Percentiles rank a stretch among this genome's conserved stretches.
phyloP scores from a whole-genome alignment of 1,140 invertebrate genomes.

The Brevipalpus yothersi region DNA sequence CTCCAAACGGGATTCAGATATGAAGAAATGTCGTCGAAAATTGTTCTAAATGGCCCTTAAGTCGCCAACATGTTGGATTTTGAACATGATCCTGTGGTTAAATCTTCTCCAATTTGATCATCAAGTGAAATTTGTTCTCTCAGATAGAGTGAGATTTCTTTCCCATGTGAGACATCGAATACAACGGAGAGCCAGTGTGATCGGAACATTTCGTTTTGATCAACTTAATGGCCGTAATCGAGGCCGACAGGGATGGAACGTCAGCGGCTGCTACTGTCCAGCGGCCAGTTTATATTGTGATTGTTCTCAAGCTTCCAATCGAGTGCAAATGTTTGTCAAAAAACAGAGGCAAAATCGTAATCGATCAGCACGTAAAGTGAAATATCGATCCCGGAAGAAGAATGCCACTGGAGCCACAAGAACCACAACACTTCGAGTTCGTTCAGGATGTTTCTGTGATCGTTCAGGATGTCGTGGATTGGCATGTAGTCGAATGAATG shows the following conservation, averaged over 20 bases:
- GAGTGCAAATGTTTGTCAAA: not conserved
- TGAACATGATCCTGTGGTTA: no score
- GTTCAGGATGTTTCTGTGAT: not conserved
- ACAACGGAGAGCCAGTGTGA: not conserved
- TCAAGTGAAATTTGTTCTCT: no score
- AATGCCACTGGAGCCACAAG: not conserved
- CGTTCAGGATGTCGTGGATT: not conserved
- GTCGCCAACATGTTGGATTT: no score
- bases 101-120: no score
- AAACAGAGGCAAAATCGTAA: not conserved
- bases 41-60: no score
- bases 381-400: not conserved
- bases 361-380: not conserved
- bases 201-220: not conserved
- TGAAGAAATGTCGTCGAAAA: no score
- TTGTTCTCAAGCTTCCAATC: not conserved
- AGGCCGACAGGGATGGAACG: not conserved
- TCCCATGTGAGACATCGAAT: no score
- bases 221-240: not conserved
- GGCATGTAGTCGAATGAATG: not conserved
- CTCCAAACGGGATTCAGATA: no score
- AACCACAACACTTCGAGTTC: not conserved
- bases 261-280: not conserved
- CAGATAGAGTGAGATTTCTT: no score
- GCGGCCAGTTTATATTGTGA: not conserved